phyloP scores from a whole-genome alignment of 2,888 invertebrate species.

The Cactoblastis cactorum region DNA sequence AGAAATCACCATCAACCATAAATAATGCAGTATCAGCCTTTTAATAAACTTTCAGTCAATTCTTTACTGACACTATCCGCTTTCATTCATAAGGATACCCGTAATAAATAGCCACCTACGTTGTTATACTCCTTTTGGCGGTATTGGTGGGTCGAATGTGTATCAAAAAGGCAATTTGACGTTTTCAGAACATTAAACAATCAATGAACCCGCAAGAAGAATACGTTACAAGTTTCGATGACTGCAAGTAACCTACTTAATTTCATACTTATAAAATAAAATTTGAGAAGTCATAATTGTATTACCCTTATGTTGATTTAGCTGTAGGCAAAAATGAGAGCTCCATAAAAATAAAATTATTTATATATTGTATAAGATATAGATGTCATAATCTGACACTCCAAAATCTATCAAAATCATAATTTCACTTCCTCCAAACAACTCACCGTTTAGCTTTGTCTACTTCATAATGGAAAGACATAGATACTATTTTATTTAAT shows the following conservation, averaged over 20 bases:
- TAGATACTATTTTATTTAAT: no score
- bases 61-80: conserved; percentile 9
- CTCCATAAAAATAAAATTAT: no score
- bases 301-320: no score
- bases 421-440: no score
- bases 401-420: no score
- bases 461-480: no score
- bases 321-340: neutral
- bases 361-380: no score
- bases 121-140: conserved; percentile 35
- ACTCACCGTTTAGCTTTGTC: no score
- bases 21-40: conserved; percentile 8
- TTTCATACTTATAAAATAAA: neutral
- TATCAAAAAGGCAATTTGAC: conserved; percentile 31
- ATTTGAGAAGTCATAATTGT: no score
- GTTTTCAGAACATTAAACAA: neutral
- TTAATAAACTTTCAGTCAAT: conserved; percentile 6
- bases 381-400: no score
- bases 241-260: neutral
- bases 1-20: neutral
- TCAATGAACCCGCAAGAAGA: neutral
- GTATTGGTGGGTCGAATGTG: conserved; percentile 18
- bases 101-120: conserved; percentile 20
- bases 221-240: neutral
- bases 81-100: conserved; percentile 8